A percentile compares a stretch with the other conserved stretches of the same genome.
Evolutionary conservation across 2,113 vertebrate genomes (phyloP).

Genomic region (Cryptomyrus ogoouensis): DNA sequence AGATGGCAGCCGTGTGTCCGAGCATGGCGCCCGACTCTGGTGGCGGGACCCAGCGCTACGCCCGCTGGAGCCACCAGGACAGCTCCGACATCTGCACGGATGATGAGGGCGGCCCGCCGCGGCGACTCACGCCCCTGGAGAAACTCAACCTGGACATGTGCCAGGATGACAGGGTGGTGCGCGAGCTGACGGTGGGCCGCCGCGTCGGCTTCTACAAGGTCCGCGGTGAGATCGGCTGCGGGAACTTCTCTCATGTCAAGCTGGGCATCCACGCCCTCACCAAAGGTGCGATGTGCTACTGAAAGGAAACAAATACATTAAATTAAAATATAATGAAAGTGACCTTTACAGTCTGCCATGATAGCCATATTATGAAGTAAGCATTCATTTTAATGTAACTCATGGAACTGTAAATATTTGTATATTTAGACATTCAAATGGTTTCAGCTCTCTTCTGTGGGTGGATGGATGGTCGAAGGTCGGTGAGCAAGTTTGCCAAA

Average conservation of each 20-base stretch:
- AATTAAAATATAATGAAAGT: background rate
- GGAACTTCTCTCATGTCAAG: constrained; percentile 98
- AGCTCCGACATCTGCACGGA: constrained; percentile 69
- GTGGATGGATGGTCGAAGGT: background rate
- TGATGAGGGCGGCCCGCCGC: constrained; percentile 60
- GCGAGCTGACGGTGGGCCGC: constrained; percentile 85
- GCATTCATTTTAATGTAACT: background rate
- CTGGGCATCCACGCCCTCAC: constrained; percentile 89
- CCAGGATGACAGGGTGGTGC: constrained; percentile 85
- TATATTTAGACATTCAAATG: background rate
- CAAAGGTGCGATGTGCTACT: constrained; percentile 71
- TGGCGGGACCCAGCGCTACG: constrained; percentile 43
- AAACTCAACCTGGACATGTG: constrained; percentile 86
- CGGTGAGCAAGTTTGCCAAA: background rate
- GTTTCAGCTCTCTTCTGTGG: background rate
- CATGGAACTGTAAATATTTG: background rate
- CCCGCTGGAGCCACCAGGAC: constrained; percentile 70
- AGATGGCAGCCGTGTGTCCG: constrained; percentile 79
- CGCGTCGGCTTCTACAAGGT: constrained; percentile 94
- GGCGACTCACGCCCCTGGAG: constrained; percentile 78
- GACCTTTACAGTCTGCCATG: background rate
- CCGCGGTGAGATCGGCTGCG: constrained; percentile 88
- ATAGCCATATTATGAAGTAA: background rate
- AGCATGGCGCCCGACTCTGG: constrained; percentile 47
- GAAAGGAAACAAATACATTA: background rate